Evolutionary conservation across 1,140 invertebrate genomes (phyloP), one percentile per base, ranked within the genome.

Genomic region (Platyura marginata): DNA sequence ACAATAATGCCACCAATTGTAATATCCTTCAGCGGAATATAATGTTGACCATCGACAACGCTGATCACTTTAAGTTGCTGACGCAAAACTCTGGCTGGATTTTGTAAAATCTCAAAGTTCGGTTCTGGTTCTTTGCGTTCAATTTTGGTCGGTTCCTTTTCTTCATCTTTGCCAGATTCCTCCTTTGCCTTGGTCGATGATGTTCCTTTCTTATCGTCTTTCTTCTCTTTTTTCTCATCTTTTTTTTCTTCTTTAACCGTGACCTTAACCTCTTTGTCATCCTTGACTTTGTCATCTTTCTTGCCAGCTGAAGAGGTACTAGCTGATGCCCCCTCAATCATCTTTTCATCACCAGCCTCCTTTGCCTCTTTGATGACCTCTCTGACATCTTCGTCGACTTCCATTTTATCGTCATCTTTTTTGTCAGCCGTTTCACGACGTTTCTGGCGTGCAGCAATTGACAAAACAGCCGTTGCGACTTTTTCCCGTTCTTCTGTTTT

Each of bases 401-500:
- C 78, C 78, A 80, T 80, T 59, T 80, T 79, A 32, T 77, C 75
- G 16, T 77, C 73, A 44, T 75, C 69, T 40, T 61, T 61, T 29
- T 61, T 61, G 33, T 61, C 59, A 10, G 64, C 64, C 45, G 70
- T 69, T 44, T 87, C 81, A 19, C 85, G 75, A 46, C 89, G 77
- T 47, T 84, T 74, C 50, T 89, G 80, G 47, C 89, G 77, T 1
- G 90, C 90, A 0, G 95, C 95, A 50, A 97, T 97, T 55, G 91
- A 96, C 16, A 99, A 68, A 3, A 98, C 89, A 8, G 94, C 95
- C 15, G 93, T 98, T 23, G 93, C 91, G 10, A 94, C 89, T 53
- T 91, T 87, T 55, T 97, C 91, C 8, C 88, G 75, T 61, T 96
- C 90, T 56, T 96, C 92, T 36, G 91, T 85, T 64, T 97, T 97